A percentile compares a stretch with the other conserved stretches of the same genome.
Conservation (phyloP, 1,140 invertebrate genomes). For the Bombus huntii region DNA sequence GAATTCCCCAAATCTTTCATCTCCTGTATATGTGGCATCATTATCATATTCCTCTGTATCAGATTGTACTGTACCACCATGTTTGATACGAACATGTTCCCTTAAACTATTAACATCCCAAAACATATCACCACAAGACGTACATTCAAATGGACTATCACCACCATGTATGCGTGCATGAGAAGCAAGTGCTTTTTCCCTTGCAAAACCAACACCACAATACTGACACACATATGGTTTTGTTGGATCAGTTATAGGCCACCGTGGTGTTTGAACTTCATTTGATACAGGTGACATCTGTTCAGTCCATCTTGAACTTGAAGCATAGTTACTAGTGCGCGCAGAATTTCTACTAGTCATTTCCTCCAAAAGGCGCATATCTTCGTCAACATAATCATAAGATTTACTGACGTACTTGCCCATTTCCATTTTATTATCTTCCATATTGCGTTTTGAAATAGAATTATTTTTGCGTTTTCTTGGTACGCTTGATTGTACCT, state of each 20-base stretch:
- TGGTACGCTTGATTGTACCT: constrained; percentile 75
- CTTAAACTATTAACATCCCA: constrained; percentile 87
- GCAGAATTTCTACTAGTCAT: constrained; percentile 76
- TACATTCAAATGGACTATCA: constrained; percentile 90
- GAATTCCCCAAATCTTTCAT: constrained; percentile 88
- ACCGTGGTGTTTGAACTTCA: constrained; percentile 77
- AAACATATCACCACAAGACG: constrained; percentile 90
- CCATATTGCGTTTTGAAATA: constrained; percentile 64
- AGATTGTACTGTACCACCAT: constrained; percentile 80
- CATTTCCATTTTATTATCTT: constrained; percentile 69
- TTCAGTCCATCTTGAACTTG: constrained; percentile 75
- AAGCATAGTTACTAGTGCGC: constrained; percentile 81
- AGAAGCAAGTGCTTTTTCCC: constrained; percentile 90
- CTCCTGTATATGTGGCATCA: constrained; percentile 84
- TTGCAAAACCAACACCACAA: constrained; percentile 90
- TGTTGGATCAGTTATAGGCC: constrained; percentile 87
- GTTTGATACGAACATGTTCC: constrained; percentile 86
- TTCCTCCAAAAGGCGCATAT: constrained; percentile 80
- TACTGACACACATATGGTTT: constrained; percentile 91
- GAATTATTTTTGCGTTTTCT: constrained; percentile 77
- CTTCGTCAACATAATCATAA: constrained; percentile 81
- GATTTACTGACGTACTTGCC: constrained; percentile 75
- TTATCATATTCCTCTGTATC: constrained; percentile 82
- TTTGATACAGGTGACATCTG: constrained; percentile 64
- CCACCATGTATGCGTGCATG: constrained; percentile 88